A percentile compares a stretch with the other conserved stretches of the same genome.
Conservation (phyloP, 2,797 vertebrate genomes). For the Platyrinchus mystaceus region DNA sequence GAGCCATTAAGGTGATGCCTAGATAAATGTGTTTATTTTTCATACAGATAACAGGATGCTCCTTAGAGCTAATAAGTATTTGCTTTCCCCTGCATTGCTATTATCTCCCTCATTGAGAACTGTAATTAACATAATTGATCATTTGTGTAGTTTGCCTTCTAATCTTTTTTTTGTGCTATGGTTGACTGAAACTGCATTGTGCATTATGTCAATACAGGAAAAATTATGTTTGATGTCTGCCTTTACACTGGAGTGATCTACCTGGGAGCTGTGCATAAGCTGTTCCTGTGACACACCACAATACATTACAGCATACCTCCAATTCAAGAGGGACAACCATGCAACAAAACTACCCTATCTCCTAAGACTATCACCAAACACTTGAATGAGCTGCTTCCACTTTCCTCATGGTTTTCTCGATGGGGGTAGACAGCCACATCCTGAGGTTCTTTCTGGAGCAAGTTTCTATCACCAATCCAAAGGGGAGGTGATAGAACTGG, state of each 20-base stretch:
- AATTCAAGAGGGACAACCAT: not conserved
- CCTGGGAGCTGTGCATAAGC: not conserved
- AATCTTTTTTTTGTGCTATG: not conserved
- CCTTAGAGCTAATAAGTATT: conserved; percentile 29
- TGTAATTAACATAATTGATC: conserved; percentile 36
- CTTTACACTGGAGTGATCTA: not conserved
- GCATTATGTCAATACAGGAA: not conserved
- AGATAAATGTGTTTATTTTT: conserved; percentile 50
- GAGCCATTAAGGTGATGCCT: conserved; percentile 19
- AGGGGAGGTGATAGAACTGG: not conserved
- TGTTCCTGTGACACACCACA: not conserved
- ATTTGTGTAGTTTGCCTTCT: not conserved
- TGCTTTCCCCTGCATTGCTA: conserved; percentile 22
- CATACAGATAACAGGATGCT: conserved; percentile 49
- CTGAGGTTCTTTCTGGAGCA: not conserved
- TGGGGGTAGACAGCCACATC: not conserved
- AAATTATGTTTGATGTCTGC: not conserved
- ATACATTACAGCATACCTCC: not conserved
- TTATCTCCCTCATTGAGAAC: conserved; percentile 19
- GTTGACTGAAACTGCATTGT: not conserved
- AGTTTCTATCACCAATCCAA: not conserved
- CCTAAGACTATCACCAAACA: not conserved
- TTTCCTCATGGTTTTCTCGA: not conserved
- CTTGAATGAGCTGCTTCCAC: not conserved
- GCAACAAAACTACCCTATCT: not conserved